Base-by-base conservation (phyloP, 2,888 invertebrate genomes). In the Rotaria sp. region DNA sequence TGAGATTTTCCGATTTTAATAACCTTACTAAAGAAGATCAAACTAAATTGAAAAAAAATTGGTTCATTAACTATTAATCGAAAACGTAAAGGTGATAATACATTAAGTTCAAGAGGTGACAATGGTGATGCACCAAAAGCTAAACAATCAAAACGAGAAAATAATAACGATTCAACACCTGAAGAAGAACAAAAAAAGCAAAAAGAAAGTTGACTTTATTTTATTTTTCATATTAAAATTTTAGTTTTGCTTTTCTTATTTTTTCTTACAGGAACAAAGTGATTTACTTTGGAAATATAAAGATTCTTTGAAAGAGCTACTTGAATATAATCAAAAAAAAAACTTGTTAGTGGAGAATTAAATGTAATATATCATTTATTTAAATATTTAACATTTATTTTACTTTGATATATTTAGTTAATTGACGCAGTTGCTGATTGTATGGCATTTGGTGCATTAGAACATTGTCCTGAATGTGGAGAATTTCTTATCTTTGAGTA, bases 381-480 rank as follows among this genome's bases (percentile, higher is more conserved):
- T 50, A 67, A 85, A 50, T 18, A 18, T 18, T 18, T 18, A 21
- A 26, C n/a, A n/a, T n/a, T n/a, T n/a, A n/a, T n/a, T 52, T 35
- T 38, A 4, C 15, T 75, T 87, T n/a, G n/a, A 38, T 4, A 21
- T 80, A 92, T 92, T 50, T 89, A 95, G 94, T 93, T 94, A 86
- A 90, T 95, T 87, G 95, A 96, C 90, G 93, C 93, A 85, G 90
- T 96, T 11, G 93, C 95, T 21, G 98, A 99, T 91, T 93, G 94
- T 55, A 94, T 98, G 93, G 93, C 94, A 0, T 99, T 98, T 92
- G 99, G 98, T 52, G 93, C 94, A 4, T 92, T 96, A 7, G 91
- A 93, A 87, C 93, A 93, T 0, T 50, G 50, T 50, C 50, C 50
- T 50, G 50, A 50, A 50, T 50, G 50, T 50, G 50, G 50, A 50